Evolutionary conservation across 37 sponge, comb jelly and placozoan genomes (phyloP).

Genomic region (Beroe ovata): DNA sequence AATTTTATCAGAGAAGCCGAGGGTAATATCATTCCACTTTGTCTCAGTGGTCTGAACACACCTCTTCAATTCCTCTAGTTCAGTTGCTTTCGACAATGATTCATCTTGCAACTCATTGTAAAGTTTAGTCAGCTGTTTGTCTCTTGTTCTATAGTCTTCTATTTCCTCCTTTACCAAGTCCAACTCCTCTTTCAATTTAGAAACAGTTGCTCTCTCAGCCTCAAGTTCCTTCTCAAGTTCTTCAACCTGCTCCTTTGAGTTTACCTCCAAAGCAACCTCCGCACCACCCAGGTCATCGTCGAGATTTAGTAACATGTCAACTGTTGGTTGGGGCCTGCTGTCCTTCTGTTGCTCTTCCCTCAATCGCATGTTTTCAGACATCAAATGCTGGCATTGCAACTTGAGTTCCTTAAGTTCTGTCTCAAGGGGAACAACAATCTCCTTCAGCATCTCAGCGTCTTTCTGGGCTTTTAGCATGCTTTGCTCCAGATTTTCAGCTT

Average conservation of each 20-base stretch:
- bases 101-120: conserved; percentile 20
- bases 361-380: conserved; percentile 58
- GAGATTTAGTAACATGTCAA: conserved; percentile 51
- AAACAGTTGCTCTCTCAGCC: not conserved
- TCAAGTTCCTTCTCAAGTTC: conserved; percentile 24
- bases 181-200: not conserved
- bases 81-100: not conserved
- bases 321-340: conserved; percentile 54
- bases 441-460: conserved; percentile 57
- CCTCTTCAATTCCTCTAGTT: conserved; percentile 41
- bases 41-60: conserved; percentile 50
- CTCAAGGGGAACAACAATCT: conserved; percentile 42
- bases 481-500: conserved; percentile 33
- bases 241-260: conserved; percentile 49
- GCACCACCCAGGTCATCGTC: conserved; percentile 20
- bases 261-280: conserved; percentile 16
- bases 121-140: not conserved
- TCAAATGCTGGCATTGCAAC: conserved; percentile 36
- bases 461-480: conserved; percentile 50
- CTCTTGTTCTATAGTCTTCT: not conserved
- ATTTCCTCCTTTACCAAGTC: not conserved
- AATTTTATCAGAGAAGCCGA: conserved; percentile 15
- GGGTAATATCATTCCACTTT: conserved; percentile 49
- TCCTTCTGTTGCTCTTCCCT: conserved; percentile 13
- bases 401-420: conserved; percentile 57